phyloP scores from a whole-genome alignment of 1,140 invertebrate genomes.

The Cheumatopsyche charites region DNA sequence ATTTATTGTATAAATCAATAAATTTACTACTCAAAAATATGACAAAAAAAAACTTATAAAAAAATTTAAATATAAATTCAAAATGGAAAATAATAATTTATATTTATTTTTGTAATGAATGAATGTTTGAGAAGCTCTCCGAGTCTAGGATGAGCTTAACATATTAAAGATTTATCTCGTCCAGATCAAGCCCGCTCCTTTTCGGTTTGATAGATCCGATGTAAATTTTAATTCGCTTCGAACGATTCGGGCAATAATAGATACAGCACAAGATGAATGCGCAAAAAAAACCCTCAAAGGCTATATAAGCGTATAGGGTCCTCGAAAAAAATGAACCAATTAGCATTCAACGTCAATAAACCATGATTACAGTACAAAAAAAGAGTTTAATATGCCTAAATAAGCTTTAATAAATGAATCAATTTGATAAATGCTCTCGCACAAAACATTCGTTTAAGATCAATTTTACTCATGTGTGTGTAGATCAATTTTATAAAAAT shows the following conservation, averaged over 20 bases:
- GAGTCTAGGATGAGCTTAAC: no score
- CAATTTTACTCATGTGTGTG: not conserved
- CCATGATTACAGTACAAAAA: not conserved
- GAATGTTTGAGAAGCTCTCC: not conserved
- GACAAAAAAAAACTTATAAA: no score
- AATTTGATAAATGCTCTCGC: not conserved
- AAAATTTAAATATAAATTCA: not conserved
- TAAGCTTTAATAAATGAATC: not conserved
- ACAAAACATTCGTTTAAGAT: not conserved
- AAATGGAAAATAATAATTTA: not conserved
- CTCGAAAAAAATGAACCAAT: not conserved
- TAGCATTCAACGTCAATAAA: slow-evolving; percentile 21
- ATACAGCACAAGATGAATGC: not conserved
- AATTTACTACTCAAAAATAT: no score
- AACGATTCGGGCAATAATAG: slow-evolving; percentile 12
- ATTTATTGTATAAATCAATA: not conserved
- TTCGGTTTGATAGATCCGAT: slow-evolving; percentile 21
- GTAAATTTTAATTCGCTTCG: slow-evolving; percentile 16
- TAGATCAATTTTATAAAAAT: not conserved
- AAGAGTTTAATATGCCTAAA: slow-evolving; percentile 16
- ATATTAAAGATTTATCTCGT: slow-evolving; percentile 4
- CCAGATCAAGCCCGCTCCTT: slow-evolving; percentile 2
- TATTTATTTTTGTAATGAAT: not conserved
- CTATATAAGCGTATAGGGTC: not conserved
- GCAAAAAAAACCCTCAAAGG: not conserved